Percentiles rank a stretch among this genome's conserved stretches.
Conservation (phyloP, 2,113 vertebrate genomes). For the Speoplatyrhinus poulsoni region DNA sequence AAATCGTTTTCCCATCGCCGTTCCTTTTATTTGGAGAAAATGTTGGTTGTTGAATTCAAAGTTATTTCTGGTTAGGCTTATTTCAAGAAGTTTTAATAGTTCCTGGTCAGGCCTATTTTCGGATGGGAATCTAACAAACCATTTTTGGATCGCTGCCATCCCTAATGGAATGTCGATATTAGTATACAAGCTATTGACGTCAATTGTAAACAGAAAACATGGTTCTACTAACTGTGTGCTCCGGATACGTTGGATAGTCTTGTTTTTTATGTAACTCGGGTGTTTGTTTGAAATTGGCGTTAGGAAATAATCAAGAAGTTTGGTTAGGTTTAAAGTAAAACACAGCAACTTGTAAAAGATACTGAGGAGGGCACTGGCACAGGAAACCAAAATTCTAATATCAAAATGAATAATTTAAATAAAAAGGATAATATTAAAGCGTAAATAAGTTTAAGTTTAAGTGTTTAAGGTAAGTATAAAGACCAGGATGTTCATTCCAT, state of each 20-base stretch:
- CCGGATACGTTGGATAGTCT: not conserved
- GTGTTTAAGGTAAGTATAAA: too few relatives aligned
- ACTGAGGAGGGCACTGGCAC: too few relatives aligned
- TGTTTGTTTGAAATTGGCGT: constrained; percentile 7
- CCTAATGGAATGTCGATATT: not conserved
- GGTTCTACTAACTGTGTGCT: not conserved
- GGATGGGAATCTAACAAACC: not conserved
- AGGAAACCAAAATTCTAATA: too few relatives aligned
- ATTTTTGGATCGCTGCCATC: not conserved
- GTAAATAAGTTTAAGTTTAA: too few relatives aligned
- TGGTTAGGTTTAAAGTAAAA: too few relatives aligned
- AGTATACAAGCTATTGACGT: not conserved
- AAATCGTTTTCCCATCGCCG: constrained; percentile 18
- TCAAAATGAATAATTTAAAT: too few relatives aligned
- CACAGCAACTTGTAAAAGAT: too few relatives aligned
- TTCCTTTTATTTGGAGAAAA: not conserved
- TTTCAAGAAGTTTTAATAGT: not conserved
- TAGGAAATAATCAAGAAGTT: constrained; percentile 8
- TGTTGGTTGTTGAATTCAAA: constrained; percentile 2
- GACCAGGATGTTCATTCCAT: too few relatives aligned
- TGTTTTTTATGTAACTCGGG: not conserved
- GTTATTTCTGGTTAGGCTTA: not conserved
- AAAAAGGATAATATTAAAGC: too few relatives aligned
- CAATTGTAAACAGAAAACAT: not conserved
- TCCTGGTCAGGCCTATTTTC: not conserved